phyloP scores from a whole-genome alignment of 1,140 invertebrate species.

The Bombus pascuorum region DNA sequence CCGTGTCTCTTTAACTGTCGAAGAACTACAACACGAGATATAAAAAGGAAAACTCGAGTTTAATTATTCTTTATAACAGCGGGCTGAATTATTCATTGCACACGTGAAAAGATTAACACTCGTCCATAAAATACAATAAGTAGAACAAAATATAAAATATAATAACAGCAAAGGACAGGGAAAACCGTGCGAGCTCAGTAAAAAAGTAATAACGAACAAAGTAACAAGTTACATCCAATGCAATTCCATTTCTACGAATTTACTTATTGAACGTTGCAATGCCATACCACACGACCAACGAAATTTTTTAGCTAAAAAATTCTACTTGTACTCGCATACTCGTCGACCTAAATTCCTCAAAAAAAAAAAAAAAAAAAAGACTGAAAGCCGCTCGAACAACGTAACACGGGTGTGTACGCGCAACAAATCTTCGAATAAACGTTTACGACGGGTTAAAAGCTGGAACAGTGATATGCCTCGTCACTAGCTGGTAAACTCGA shows the following conservation, averaged over 20 bases:
- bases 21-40: no score
- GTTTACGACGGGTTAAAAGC: slow-evolving; percentile 46
- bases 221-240: background rate
- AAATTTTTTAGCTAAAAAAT: background rate
- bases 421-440: slow-evolving; percentile 46
- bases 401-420: slow-evolving; percentile 20
- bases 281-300: background rate
- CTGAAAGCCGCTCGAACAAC: background rate
- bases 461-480: slow-evolving; percentile 45
- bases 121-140: no score
- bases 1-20: no score
- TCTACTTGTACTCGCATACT: background rate
- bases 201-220: background rate
- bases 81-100: no score
- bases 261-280: background rate
- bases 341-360: background rate
- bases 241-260: background rate
- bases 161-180: background rate
- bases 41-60: no score
- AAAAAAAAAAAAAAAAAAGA: background rate
- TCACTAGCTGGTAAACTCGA: slow-evolving; percentile 48
- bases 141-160: background rate
- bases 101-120: no score
- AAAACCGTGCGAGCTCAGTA: background rate
- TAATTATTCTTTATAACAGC: no score